Evolutionary conservation across 2,797 vertebrate genomes (phyloP).

Genomic region (Pipistrellus pygmaeus): DNA sequence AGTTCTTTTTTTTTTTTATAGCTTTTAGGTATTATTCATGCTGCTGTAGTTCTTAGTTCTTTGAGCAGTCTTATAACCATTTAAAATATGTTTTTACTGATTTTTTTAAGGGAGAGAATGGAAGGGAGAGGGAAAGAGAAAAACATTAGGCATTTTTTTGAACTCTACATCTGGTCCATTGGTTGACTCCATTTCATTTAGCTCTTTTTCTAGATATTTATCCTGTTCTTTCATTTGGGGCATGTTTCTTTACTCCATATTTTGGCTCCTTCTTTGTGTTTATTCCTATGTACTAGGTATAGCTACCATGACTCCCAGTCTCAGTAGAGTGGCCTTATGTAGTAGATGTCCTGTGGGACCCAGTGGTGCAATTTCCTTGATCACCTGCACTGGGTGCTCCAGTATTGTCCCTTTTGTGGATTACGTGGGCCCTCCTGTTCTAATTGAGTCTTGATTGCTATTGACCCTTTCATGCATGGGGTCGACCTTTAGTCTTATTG

Average conservation of each 20-base stretch:
- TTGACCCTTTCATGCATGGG: not conserved
- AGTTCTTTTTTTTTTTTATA: not conserved
- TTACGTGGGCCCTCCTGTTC: not conserved
- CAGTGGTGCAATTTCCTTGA: not conserved
- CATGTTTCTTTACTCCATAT: not conserved
- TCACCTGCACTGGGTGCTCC: not conserved
- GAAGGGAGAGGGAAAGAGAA: not conserved
- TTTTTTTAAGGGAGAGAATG: not conserved
- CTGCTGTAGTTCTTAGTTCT: not conserved
- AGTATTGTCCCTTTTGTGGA: not conserved
- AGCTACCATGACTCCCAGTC: not conserved
- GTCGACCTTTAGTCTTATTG: not conserved
- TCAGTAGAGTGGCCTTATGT: not conserved
- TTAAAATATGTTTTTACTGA: not conserved
- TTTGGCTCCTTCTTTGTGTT: not conserved
- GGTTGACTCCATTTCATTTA: not conserved
- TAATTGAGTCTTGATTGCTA: not conserved
- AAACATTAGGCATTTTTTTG: not conserved
- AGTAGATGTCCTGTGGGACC: not conserved
- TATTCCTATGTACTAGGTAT: not conserved
- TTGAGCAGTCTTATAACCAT: not conserved
- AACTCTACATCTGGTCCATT: not conserved
- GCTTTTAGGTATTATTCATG: not conserved
- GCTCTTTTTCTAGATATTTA: not conserved
- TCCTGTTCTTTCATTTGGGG: not conserved